Conservation (phyloP, 2,797 vertebrate species). For the Lacerta agilis region DNA sequence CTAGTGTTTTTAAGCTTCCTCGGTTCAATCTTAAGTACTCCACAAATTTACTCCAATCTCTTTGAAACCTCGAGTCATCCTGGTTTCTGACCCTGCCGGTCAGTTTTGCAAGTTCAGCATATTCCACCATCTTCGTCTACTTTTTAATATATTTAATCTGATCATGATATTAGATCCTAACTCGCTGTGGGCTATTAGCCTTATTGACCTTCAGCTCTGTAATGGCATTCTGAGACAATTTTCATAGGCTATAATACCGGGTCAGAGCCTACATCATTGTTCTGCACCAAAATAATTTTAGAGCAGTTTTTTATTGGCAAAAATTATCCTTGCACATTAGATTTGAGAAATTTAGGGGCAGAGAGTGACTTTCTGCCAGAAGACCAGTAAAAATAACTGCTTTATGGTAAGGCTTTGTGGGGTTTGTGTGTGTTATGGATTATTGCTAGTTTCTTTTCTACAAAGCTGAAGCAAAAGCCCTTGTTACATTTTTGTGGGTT, state of each 20-base stretch:
- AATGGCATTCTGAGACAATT: neutral
- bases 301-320: neutral
- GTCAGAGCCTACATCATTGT: neutral
- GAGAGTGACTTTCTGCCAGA: neutral
- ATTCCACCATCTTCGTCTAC: too few relatives aligned
- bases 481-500: neutral
- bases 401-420: neutral
- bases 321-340: neutral
- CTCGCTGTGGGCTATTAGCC: neutral
- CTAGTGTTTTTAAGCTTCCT: too few relatives aligned
- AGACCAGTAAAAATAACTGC: neutral
- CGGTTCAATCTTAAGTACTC: too few relatives aligned
- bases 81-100: too few relatives aligned
- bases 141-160: neutral
- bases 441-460: neutral
- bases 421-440: slow-evolving; percentile 10
- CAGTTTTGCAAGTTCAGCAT: too few relatives aligned
- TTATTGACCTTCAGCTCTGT: neutral
- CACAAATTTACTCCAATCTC: too few relatives aligned
- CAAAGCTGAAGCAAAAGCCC: slow-evolving; percentile 25
- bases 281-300: neutral
- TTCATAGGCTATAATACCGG: neutral
- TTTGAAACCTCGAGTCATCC: too few relatives aligned
- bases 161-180: neutral
- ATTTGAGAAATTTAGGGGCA: slow-evolving; percentile 10